A percentile compares a stretch with the other conserved stretches of the same genome.
phyloP scores from a whole-genome alignment of 2,797 vertebrate species.

The Ptychadena robeensis region DNA sequence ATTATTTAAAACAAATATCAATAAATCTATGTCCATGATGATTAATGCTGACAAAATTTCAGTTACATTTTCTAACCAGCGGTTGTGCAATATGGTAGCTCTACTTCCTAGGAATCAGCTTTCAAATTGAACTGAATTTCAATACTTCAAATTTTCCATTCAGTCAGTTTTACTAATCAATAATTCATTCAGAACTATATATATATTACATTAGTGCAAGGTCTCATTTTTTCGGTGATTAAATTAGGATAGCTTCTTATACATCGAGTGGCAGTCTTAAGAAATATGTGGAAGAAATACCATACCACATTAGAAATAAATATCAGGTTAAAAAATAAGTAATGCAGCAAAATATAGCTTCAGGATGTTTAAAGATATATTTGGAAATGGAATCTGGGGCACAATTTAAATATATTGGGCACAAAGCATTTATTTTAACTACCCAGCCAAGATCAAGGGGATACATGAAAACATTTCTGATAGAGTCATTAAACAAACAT shows the following conservation, averaged over 20 bases:
- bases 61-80: neutral
- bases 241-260: neutral
- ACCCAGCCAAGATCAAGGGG: too few species aligned
- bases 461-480: neutral
- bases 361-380: neutral
- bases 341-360: neutral
- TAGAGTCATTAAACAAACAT: too few species aligned
- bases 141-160: neutral
- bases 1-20: slow-evolving; percentile 10
- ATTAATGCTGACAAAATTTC: neutral
- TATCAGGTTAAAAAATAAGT: neutral
- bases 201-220: neutral
- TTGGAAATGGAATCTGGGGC: neutral
- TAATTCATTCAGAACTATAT: slow-evolving; percentile 1
- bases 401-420: neutral
- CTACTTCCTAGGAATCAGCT: neutral
- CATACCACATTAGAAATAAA: neutral
- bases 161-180: slow-evolving; percentile 7
- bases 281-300: neutral
- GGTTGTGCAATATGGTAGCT: neutral
- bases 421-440: too few species aligned
- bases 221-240: neutral
- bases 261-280: neutral
- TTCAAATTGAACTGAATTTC: neutral
- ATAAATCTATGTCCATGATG: neutral